Conservation (phyloP, 1,140 invertebrate genomes). For the Drosophila watanabei region DNA sequence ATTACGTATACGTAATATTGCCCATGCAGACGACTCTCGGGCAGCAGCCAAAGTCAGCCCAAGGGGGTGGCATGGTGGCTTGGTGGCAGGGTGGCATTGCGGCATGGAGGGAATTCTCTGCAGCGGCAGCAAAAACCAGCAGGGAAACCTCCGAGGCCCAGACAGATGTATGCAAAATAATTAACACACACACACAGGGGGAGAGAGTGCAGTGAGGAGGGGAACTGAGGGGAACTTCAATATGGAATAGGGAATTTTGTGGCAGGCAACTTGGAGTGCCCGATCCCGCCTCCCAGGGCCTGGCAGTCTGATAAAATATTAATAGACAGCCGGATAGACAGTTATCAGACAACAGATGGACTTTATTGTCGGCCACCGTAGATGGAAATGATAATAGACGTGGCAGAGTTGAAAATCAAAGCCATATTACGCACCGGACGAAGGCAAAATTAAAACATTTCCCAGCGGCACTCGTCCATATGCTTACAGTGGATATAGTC, state of each 20-base stretch:
- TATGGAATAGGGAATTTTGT: conserved; percentile 23
- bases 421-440: conserved; percentile 30
- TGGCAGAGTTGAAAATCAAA: conserved; percentile 64
- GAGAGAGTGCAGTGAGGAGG: conserved; percentile 9
- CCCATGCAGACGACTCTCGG: conserved; percentile 39
- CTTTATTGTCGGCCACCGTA: conserved; percentile 76
- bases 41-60: conserved; percentile 51
- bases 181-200: conserved; percentile 66
- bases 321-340: conserved; percentile 85
- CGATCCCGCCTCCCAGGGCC: conserved; percentile 24
- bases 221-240: conserved; percentile 4
- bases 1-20: conserved; percentile 79
- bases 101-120: conserved; percentile 14
- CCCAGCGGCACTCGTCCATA: conserved; percentile 10
- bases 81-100: background rate
- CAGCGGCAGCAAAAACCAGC: conserved; percentile 24
- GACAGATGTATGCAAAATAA: conserved; percentile 75
- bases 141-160: conserved; percentile 30
- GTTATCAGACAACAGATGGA: conserved; percentile 85
- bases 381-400: conserved; percentile 81
- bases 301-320: conserved; percentile 82
- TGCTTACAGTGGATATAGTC: background rate
- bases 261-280: conserved; percentile 51
- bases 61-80: conserved; percentile 6
- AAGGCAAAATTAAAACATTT: conserved; percentile 18